phyloP scores from a whole-genome alignment of 2,113 vertebrate genomes.

The Meles meles region DNA sequence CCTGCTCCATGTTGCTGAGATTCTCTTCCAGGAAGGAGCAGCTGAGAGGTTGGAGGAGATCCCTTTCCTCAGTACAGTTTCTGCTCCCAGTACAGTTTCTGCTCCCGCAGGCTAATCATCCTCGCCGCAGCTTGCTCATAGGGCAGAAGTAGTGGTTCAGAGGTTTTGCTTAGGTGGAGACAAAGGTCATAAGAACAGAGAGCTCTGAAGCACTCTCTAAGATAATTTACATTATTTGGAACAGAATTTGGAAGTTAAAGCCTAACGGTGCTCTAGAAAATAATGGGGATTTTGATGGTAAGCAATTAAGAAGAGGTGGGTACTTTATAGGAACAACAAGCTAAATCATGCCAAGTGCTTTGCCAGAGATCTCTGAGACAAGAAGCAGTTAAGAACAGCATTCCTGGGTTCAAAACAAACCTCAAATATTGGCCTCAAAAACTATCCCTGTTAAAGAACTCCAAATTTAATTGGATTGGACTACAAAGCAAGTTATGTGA shows the following conservation, averaged over 20 bases:
- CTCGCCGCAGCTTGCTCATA: accelerated
- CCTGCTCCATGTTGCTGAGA: background rate
- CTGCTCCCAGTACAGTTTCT: background rate
- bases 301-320: background rate
- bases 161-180: background rate
- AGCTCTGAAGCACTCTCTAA: background rate
- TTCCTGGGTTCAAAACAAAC: background rate
- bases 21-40: background rate
- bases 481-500: background rate
- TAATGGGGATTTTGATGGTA: background rate
- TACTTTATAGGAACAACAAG: background rate
- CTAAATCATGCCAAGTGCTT: background rate
- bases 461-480: background rate
- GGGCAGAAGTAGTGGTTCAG: background rate
- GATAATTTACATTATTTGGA: background rate
- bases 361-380: background rate
- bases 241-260: background rate
- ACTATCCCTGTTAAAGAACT: background rate
- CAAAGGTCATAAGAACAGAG: background rate
- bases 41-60: too few species aligned
- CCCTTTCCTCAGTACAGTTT: background rate
- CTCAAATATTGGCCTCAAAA: background rate
- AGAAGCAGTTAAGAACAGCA: background rate
- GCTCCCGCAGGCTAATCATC: background rate
- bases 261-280: background rate